phyloP scores from a whole-genome alignment of 1,140 invertebrate species.

The Magallana ariakensis region DNA sequence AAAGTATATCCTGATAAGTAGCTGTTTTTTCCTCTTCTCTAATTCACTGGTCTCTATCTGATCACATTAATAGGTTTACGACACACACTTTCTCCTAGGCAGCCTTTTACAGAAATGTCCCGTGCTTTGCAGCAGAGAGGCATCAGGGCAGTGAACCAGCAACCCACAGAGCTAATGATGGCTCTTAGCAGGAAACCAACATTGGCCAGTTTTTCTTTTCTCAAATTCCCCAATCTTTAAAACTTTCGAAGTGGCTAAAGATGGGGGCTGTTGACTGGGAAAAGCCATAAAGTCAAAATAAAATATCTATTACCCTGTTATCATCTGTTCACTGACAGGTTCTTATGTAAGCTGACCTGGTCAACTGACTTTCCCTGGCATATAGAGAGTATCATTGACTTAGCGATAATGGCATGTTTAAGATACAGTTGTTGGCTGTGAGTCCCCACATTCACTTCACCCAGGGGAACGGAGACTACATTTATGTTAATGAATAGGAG shows the following conservation, averaged over 20 bases:
- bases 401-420: conserved; percentile 8
- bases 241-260: neutral
- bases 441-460: conserved; percentile 15
- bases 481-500: conserved; percentile 26
- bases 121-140: neutral
- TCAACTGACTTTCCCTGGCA: conserved; percentile 10
- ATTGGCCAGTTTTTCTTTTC: neutral
- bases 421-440: conserved; percentile 35
- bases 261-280: neutral
- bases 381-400: conserved; percentile 9
- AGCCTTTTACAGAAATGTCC: neutral
- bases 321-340: conserved; percentile 13
- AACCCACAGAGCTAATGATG: conserved; percentile 33
- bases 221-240: neutral
- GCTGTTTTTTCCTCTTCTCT: conserved; percentile 3
- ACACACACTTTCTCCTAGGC: conserved; percentile 9
- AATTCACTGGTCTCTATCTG: conserved; percentile 11
- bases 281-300: conserved; percentile 33
- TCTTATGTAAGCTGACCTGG: conserved; percentile 35
- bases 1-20: neutral
- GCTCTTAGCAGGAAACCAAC: conserved; percentile 12
- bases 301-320: conserved; percentile 38
- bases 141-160: conserved; percentile 21
- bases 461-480: conserved; percentile 5
- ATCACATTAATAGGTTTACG: neutral